These are phyloP conservation scores for Micoletzkya japonica DNA, from an alignment of 2,888 invertebrate genomes.

Conservation along the genomic window DNA sequence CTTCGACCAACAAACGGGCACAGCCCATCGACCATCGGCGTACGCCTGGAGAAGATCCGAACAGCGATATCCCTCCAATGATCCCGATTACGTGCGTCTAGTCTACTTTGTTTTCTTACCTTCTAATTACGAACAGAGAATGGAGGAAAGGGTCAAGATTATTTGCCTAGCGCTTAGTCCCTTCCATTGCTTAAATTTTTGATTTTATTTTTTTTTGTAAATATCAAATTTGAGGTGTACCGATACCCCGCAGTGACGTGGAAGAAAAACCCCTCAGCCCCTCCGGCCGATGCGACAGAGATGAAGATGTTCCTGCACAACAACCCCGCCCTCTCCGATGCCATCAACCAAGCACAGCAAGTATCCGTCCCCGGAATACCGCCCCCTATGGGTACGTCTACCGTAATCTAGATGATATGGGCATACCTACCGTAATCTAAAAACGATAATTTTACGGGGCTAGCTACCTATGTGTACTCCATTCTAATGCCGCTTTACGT, in stretches of 20 bases:
- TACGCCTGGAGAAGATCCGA: conserved; percentile 42
- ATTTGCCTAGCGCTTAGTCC: not conserved
- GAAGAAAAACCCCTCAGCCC: conserved; percentile 44
- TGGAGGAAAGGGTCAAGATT: not conserved
- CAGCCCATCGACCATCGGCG: conserved; percentile 52
- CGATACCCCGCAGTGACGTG: conserved; percentile 55
- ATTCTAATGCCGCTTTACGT: too few relatives aligned
- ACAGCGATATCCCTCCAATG: conserved; percentile 42
- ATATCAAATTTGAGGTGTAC: conserved; percentile 36
- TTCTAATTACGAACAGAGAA: not conserved
- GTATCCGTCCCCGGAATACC: not conserved
- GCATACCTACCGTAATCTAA: too few relatives aligned
- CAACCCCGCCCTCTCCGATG: conserved; percentile 49
- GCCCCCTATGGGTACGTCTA: conserved; percentile 9
- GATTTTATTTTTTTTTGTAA: conserved; percentile 3
- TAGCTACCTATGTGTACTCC: too few relatives aligned
- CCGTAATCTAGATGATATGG: too few relatives aligned
- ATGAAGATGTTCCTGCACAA: conserved; percentile 56
- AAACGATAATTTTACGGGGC: too few relatives aligned
- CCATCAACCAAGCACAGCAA: conserved; percentile 37
- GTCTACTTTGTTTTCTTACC: not conserved
- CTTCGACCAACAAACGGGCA: conserved; percentile 61
- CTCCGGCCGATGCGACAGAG: conserved; percentile 55
- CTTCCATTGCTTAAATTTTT: not conserved
- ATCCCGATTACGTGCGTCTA: conserved; percentile 44